Base-by-base conservation (phyloP, 2,113 vertebrate genomes). In the Antennarius striatus region DNA sequence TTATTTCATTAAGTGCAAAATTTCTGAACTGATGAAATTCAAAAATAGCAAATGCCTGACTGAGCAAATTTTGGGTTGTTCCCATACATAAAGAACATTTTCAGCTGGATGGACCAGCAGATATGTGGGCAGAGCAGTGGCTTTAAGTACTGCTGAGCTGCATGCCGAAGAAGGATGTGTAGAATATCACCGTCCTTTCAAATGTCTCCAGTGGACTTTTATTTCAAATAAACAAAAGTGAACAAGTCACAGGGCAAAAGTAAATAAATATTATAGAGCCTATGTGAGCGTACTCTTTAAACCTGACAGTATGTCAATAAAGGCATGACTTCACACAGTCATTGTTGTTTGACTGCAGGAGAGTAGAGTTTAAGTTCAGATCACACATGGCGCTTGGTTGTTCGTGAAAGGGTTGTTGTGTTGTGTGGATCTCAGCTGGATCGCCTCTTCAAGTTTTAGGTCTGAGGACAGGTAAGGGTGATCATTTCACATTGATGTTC, bases 391-490 rank as follows among this genome's bases (percentile, higher is more conserved):
- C 3, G 32, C 32, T 36, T 36, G 32, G 5, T 36, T 36, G 32
- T 48, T 51, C 6, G 17, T 52, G 40, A 46, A 71, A 40, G 30
- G 64, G 32, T 32, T 61, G 63, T 55, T 70, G 66, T 67, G 52
- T 62, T 67, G 16, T 71, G 63, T 68, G 32, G 32, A 3, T 36
- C 32, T 36, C 32, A 7, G 32, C 32, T 60, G 64, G 62, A 78
- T 68, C 57, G 80, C 63, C 8, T 40, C 92, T 85, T 93, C 90
- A 88, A 91, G 91, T 48, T 95, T 94, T 82, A 67, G 94, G 93
- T 94, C 91, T 92, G 91, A 94, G 91, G 92, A 93, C 93, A 97
- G 95, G 95, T 96, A 96, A 95, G 94, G 90, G 85, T 57, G 78
- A 93, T 92, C 86, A 51, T 68, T 75, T 78, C 81, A 80, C 87